Conservation (phyloP, 2,888 invertebrate species). For the Athripsodes cinereus region DNA sequence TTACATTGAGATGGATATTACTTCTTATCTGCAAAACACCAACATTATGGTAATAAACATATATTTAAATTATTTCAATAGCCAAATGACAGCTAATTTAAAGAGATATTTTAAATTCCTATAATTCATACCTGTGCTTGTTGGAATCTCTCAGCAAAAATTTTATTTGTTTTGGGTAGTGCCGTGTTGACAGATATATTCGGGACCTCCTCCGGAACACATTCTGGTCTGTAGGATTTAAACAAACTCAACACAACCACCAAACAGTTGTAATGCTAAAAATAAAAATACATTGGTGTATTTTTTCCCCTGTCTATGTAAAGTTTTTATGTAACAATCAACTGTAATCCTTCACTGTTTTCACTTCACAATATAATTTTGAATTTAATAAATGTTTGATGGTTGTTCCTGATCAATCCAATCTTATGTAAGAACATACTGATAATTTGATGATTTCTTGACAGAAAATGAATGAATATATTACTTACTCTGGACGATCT, state of each 20-base stretch:
- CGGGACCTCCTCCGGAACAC: conserved; percentile 45
- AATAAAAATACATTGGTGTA: no score
- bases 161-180: conserved; percentile 40
- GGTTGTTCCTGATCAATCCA: no score
- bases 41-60: background rate
- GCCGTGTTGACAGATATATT: conserved; percentile 41
- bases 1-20: conserved; percentile 13
- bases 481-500: conserved; percentile 38
- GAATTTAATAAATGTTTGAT: no score
- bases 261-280: conserved; percentile 40
- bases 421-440: no score
- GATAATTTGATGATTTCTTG: no score
- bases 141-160: conserved; percentile 37
- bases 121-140: conserved; percentile 40
- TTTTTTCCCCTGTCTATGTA: no score
- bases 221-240: conserved; percentile 47
- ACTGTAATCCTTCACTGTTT: no score
- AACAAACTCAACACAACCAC: conserved; percentile 43
- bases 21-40: conserved; percentile 15
- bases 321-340: no score
- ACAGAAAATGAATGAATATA: no score
- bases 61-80: background rate
- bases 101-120: no score
- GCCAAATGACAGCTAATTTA: background rate
- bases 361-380: no score